A percentile compares a stretch with the other conserved stretches of the same genome.
Evolutionary conservation across 1,140 invertebrate species (phyloP).

Genomic region (Leptopilina clavipes): DNA sequence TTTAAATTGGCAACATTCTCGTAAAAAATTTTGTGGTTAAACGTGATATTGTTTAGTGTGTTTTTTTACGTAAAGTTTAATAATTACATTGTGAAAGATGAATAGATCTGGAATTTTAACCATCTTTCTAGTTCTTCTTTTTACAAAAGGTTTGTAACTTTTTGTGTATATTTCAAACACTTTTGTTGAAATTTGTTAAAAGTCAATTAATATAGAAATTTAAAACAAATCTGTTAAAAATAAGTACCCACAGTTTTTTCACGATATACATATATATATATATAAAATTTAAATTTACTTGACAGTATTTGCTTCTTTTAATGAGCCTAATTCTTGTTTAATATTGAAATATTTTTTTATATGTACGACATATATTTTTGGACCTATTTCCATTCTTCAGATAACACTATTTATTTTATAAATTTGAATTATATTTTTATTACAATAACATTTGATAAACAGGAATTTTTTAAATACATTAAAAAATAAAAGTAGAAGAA

Average conservation of each 20-base stretch:
- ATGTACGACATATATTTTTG: too few relatives aligned
- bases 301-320: too few relatives aligned
- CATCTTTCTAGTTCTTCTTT: neutral
- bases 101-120: neutral
- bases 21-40: constrained; percentile 2
- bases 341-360: too few relatives aligned
- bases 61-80: neutral
- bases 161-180: constrained; percentile 34
- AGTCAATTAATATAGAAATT: neutral
- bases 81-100: neutral
- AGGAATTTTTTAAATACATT: neutral
- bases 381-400: too few relatives aligned
- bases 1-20: neutral
- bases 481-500: too few relatives aligned
- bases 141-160: constrained; percentile 23
- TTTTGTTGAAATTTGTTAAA: neutral
- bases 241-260: neutral
- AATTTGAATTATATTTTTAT: too few relatives aligned
- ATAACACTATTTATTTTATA: too few relatives aligned
- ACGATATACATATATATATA: too few relatives aligned
- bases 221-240: neutral
- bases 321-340: too few relatives aligned
- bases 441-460: neutral
- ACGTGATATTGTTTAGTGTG: constrained; percentile 22
- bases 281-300: too few relatives aligned